These are phyloP conservation scores for Lasioglossum calceatum DNA, from an alignment of 2,888 invertebrate species.

Conservation along the genomic window DNA sequence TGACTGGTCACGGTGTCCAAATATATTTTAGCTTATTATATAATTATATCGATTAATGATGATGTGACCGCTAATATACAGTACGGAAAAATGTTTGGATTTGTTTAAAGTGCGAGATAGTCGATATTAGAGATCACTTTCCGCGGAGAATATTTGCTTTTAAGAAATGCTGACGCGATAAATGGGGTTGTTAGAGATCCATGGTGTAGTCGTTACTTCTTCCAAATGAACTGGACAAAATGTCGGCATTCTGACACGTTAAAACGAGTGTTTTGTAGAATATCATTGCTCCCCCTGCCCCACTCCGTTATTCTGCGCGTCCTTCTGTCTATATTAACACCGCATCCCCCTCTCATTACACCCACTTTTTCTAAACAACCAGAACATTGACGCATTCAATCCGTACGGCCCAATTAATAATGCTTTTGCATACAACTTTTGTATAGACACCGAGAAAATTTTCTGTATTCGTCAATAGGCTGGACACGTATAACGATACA, in stretches of 20 bases:
- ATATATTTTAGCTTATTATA: slow-evolving; percentile 89
- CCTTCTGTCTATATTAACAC: slow-evolving; percentile 47
- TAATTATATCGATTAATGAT: slow-evolving; percentile 65
- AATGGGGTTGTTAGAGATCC: slow-evolving; percentile 64
- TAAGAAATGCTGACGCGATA: slow-evolving; percentile 64
- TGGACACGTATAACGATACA: slow-evolving; percentile 41
- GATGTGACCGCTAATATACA: slow-evolving; percentile 66
- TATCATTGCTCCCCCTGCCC: slow-evolving; percentile 37
- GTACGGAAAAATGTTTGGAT: slow-evolving; percentile 63
- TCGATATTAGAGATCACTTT: slow-evolving; percentile 62
- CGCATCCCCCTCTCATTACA: slow-evolving; percentile 47
- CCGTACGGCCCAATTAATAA: slow-evolving; percentile 55
- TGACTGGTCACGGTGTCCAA: slow-evolving; percentile 96
- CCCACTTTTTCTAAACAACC: slow-evolving; percentile 50
- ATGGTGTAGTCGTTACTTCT: slow-evolving; percentile 67
- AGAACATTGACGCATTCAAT: slow-evolving; percentile 47
- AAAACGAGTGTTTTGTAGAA: slow-evolving; percentile 55
- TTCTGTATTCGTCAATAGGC: slow-evolving; percentile 35
- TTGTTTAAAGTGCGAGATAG: slow-evolving; percentile 64
- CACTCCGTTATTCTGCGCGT: slow-evolving; percentile 44
- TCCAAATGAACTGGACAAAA: slow-evolving; percentile 65
- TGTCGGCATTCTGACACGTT: slow-evolving; percentile 60
- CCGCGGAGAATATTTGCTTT: slow-evolving; percentile 61
- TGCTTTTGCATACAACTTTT: slow-evolving; percentile 59
- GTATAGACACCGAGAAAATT: slow-evolving; percentile 50